phyloP scores from a whole-genome alignment of 2,113 vertebrate genomes.

The Astur gentilis region DNA sequence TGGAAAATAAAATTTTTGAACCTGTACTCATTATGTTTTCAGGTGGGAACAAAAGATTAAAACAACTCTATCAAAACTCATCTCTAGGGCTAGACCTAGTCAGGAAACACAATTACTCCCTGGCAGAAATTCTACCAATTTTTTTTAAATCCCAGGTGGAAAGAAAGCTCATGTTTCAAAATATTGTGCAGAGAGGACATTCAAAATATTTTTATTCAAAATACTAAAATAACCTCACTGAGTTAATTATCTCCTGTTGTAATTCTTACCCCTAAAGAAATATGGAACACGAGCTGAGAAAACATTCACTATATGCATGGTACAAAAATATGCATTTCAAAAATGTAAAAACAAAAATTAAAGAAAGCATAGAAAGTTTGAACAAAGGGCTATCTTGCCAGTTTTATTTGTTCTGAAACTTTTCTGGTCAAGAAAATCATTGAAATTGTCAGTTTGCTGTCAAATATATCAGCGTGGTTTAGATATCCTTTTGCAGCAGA shows the following conservation, averaged over 20 bases:
- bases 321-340: neutral
- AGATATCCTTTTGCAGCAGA: neutral
- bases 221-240: neutral
- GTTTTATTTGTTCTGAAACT: neutral
- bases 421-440: neutral
- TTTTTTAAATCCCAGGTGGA: neutral
- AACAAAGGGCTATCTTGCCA: neutral
- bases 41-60: neutral
- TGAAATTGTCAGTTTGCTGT: neutral
- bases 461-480: neutral
- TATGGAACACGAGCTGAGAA: neutral
- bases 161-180: neutral
- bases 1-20: neutral
- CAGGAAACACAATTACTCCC: neutral
- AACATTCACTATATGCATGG: neutral
- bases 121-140: neutral
- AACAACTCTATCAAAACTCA: neutral
- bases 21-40: neutral
- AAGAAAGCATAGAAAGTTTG: neutral
- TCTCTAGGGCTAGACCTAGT: neutral
- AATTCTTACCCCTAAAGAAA: neutral
- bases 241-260: neutral
- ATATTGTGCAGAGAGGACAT: neutral
- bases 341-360: neutral
- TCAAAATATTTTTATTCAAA: neutral